Evolutionary conservation across 2,113 vertebrate genomes (phyloP).

Genomic region (Catharus bicknelli): DNA sequence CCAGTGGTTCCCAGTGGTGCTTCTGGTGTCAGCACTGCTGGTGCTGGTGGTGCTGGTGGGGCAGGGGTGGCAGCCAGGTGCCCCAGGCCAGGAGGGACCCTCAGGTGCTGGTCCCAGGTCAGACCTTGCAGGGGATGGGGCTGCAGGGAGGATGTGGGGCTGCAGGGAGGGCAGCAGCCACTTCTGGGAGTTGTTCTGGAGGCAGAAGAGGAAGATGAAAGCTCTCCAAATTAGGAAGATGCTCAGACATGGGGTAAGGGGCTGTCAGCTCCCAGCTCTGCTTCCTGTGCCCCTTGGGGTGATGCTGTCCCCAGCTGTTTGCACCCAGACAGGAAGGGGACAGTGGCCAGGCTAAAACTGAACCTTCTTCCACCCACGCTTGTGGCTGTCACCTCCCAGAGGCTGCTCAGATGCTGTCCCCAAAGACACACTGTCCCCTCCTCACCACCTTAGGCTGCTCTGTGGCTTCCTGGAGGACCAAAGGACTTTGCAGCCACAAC

Average conservation of each 20-base stretch:
- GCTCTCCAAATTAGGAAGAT: neutral
- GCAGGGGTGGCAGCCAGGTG: neutral
- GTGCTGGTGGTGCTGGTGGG: neutral
- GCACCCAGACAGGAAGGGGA: neutral
- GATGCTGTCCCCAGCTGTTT: neutral
- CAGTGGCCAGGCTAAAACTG: accelerated
- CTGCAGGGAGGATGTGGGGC: neutral
- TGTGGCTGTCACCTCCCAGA: neutral
- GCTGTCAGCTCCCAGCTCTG: neutral
- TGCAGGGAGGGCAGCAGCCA: neutral
- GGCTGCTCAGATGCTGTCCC: neutral
- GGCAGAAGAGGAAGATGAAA: neutral
- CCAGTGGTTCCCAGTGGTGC: accelerated
- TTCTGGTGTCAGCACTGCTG: accelerated
- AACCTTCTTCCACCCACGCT: neutral
- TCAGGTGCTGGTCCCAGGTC: accelerated
- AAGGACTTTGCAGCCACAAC: accelerated
- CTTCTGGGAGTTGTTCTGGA: neutral
- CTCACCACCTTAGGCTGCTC: accelerated
- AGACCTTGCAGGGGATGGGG: neutral
- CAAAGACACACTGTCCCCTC: no score
- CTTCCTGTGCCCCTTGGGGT: accelerated
- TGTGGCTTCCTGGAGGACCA: accelerated
- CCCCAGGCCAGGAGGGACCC: neutral
- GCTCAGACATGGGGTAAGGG: accelerated